These are phyloP conservation scores for Virgularia gustaviana DNA, from an alignment of 92 coral and sea anemone species.

Conservation along the genomic window DNA sequence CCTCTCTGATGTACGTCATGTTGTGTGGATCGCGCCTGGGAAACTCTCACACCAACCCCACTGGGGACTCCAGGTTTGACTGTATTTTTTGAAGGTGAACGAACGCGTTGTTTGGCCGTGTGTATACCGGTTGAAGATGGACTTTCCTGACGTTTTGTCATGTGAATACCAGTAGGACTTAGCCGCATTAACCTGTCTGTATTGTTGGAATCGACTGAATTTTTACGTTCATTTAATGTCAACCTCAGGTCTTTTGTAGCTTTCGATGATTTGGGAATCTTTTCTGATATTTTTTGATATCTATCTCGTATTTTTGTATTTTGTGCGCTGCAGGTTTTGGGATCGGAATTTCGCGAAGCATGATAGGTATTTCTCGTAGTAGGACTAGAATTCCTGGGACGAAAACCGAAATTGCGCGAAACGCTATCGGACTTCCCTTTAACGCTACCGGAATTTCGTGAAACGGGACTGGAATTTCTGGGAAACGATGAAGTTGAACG, in stretches of 20 bases:
- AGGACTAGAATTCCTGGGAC: too few relatives aligned
- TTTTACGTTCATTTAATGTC: slow-evolving; percentile 50
- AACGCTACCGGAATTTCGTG: slow-evolving; percentile 16
- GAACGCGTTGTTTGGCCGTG: not conserved
- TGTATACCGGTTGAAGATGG: not conserved
- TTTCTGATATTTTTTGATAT: not conserved
- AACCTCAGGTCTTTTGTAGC: not conserved
- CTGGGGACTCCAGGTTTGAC: not conserved
- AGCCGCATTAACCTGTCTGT: slow-evolving; percentile 85
- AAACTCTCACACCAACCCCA: not conserved
- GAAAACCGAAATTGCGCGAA: too few relatives aligned
- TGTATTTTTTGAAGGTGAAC: not conserved
- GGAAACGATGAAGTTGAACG: not conserved
- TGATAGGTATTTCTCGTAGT: too few relatives aligned
- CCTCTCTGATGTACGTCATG: too few relatives aligned
- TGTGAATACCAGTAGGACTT: slow-evolving; percentile 92
- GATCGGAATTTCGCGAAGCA: too few relatives aligned
- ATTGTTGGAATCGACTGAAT: slow-evolving; percentile 65
- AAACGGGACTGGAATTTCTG: slow-evolving; percentile 34
- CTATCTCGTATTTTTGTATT: not conserved
- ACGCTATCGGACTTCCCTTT: slow-evolving; percentile 28
- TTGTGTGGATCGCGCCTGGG: too few relatives aligned
- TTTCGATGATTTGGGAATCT: not conserved
- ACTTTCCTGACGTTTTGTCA: slow-evolving; percentile 52
- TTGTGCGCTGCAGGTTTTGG: too few relatives aligned